Base-by-base conservation (phyloP, 2,888 invertebrate species). In the Drosophila pegasa region DNA sequence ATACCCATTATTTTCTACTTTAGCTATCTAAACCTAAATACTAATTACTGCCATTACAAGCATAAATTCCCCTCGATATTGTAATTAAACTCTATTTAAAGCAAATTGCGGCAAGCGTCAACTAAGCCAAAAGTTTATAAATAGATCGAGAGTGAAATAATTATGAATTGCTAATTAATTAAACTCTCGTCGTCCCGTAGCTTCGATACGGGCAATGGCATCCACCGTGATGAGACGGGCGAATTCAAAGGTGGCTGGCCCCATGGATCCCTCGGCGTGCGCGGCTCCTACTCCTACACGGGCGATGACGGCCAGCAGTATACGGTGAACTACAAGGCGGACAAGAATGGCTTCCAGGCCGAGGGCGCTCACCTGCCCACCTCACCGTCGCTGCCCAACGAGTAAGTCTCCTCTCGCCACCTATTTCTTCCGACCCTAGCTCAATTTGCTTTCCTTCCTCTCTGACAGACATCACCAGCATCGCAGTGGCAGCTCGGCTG, bases 281-380 rank as follows among this genome's bases (percentile, higher is more conserved):
- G 94, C 82, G 94, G 94, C 59, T 94, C 94, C 22, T 94, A 94
- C 84, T 94, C 94, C 6, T 94, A 94, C 78, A 93, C 94, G 10
- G 94, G 94, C 12, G 94, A 94, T 78, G 93, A 94, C 88, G 94
- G 94, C 41, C 93, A 94, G 78, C 93, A 93, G 16, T 94, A 94
- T 71, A 94, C 94, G 16, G 94, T 94, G 5, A 93, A 94, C 80
- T 96, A 96, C 88, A 93, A 95, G 61, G 96, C 96, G 57, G 96
- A 96, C 90, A 95, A 95, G 78, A 95, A 95, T 88, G 96, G 96
- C 62, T 96, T 96, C 92, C 94, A 95, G 87, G 95, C 96, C 12
- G 94, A 94, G 81, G 96, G 96, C 55, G 95, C 95, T 41, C 96
- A 96, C 91, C 92, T 96, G 78, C 96, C 96, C 40, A 95, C 95